A percentile compares a stretch with the other conserved stretches of the same genome.
Evolutionary conservation across 2,113 vertebrate species (phyloP).

Genomic region (Antigone vipio): DNA sequence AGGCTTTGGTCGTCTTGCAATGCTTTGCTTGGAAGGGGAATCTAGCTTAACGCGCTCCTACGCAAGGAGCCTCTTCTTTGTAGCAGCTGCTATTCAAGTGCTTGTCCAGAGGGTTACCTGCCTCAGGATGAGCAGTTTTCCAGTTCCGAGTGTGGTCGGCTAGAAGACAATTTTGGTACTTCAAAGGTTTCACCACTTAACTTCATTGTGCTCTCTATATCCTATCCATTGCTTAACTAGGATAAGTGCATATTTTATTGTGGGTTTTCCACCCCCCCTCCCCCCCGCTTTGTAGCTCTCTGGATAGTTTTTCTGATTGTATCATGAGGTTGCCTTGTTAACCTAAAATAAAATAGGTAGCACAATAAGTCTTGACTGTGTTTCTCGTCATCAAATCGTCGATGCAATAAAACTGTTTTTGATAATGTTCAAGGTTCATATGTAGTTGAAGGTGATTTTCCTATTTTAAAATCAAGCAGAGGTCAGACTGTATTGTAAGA

Average conservation of each 20-base stretch:
- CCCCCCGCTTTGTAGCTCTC: background rate
- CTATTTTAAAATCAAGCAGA: constrained; percentile 68
- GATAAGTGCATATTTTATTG: background rate
- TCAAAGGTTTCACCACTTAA: background rate
- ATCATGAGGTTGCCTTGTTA: constrained; percentile 8
- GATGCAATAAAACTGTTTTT: constrained; percentile 67
- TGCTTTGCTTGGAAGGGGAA: background rate
- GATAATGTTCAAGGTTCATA: constrained; percentile 65
- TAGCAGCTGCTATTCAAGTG: background rate
- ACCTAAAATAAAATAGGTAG: constrained; percentile 38
- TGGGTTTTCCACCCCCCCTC: background rate
- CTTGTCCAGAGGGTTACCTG: background rate
- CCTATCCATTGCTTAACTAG: background rate
- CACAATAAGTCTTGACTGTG: background rate
- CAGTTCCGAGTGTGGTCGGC: background rate
- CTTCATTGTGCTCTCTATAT: background rate
- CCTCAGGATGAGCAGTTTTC: background rate
- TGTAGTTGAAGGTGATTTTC: constrained; percentile 74
- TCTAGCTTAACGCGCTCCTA: background rate
- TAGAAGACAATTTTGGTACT: background rate
- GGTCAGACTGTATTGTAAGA: constrained; percentile 58
- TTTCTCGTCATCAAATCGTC: constrained; percentile 52
- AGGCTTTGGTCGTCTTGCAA: background rate
- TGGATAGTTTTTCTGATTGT: background rate
- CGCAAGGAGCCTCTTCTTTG: accelerated